Base-by-base conservation (phyloP, 2,797 vertebrate species). In the Anguilla megastoma region DNA sequence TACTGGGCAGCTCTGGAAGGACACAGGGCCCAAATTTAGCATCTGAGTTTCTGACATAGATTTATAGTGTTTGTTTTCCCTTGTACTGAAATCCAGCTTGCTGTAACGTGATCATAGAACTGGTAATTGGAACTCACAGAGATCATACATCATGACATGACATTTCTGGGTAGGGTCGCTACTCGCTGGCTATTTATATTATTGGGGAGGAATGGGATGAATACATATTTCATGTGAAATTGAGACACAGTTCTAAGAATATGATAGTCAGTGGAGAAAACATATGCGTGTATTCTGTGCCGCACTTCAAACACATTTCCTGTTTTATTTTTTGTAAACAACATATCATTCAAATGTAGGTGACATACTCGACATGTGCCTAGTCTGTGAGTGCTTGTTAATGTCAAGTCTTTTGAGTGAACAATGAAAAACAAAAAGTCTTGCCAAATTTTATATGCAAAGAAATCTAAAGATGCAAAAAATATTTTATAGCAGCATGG, bases 161-260 rank as follows among this genome's bases (percentile, higher is more conserved):
- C 92, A 90, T 89, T 92, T 93, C 90, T 88, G 2, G 80, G 92
- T 88, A 90, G 84, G 45, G 27, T 86, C 24, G n/a, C 91, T 94
- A 92, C 94, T 94, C 92, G 92, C n/a, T 86, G 24, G 24, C 91
- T 94, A 93, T 94, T 94, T 93, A 93, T 94, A 91, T n/a, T 54
- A 90, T 84, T 1, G 21, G 50, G 85, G 1, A 76, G 86, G 90
- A 86, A 52, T 60, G 45, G 88, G 60, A 90, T 85, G 89, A 85
- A 76, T 8, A 45, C 84, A 85, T 76, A 69, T 89, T 79, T 82
- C 87, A 54, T 84, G 56, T 80, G 90, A 89, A 89, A 90, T 90
- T 89, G 88, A 86, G 60, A 54, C 54, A 45, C 41, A 2, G 79
- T 82, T 60, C 88, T 84, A 76, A 48, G 85, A 89, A 84, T 83